Conservation (phyloP, 2,113 vertebrate species). For the Strigops habroptila region DNA sequence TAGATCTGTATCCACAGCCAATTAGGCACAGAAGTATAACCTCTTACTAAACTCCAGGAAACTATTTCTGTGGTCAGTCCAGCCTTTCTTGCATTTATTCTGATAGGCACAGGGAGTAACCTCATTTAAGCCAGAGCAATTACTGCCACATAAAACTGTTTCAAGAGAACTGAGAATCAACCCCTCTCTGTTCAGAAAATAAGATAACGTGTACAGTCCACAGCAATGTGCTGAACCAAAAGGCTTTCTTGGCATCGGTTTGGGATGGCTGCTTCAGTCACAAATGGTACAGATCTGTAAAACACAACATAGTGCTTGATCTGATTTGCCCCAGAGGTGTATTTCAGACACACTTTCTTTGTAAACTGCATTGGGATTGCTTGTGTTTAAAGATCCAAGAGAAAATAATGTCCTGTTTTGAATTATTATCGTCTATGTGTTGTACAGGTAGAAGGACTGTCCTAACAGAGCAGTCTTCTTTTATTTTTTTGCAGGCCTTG, state of each 20-base stretch:
- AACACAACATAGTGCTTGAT: neutral
- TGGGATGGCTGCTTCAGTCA: neutral
- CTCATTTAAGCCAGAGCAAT: neutral
- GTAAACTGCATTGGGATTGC: neutral
- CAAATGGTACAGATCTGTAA: neutral
- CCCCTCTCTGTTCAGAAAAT: neutral
- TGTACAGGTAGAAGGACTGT: neutral
- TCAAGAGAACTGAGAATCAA: neutral
- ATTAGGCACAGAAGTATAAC: neutral
- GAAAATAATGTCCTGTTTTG: neutral
- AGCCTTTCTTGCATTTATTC: neutral
- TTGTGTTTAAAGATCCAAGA: neutral
- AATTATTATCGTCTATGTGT: neutral
- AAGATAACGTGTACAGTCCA: neutral
- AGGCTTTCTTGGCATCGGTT: neutral
- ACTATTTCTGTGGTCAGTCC: neutral
- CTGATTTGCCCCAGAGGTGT: neutral
- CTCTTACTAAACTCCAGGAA: slow-evolving; percentile 15
- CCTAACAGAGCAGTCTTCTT: neutral
- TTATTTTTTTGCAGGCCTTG: slow-evolving; percentile 76
- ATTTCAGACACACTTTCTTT: neutral
- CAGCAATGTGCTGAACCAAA: neutral
- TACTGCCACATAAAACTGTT: neutral
- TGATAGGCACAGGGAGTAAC: neutral
- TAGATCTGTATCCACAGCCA: slow-evolving; percentile 19